Evolutionary conservation across 2,888 invertebrate genomes (phyloP), one percentile per base, ranked within the genome.

Genomic region (Cheiracanthium punctorium): DNA sequence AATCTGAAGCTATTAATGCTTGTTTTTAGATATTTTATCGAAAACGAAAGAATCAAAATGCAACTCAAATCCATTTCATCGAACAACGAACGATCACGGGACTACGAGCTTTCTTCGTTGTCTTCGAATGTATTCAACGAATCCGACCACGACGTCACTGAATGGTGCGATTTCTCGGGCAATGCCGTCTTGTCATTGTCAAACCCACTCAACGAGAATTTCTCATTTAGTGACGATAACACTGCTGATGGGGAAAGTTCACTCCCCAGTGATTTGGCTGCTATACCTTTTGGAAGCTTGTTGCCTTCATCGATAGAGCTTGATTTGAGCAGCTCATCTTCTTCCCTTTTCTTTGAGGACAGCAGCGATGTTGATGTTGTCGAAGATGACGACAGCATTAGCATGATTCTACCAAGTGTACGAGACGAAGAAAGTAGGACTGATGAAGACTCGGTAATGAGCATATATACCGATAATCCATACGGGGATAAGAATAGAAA

Each of bases 191-290:
- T 75, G 1, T 82, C 65, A 17, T n/a, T 82, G 41, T 67, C 69
- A 52, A 75, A 74, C 29, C 33, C 75, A 7, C 48, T 80, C n/a
- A 41, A 76, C 1, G 30, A 72, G 12, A 72, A 30, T 1, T 48
- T 58, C 24, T 5, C 58, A 58, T 24, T 58, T 24, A 58, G 58
- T 58, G 58, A 71, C 0, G 43, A 65, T 14, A 64, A 20, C 12
- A 58, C 65, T 4, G 14, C 33, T 37, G 17, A 41, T 5, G 58
- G 20, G 2, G 69, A 72, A 20, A 30, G 65, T 10, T 76, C 75
- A 4, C 52, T 87, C 5, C 87, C 87, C 4, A 87, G 72, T 20
- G 87, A 87, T 37, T 52, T 87, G 37, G 87, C 87, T 14, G 76
- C 75, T 24, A 87, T 87, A 43, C 87, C 87, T 1, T 87, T 80